These are phyloP conservation scores for Micropoecilia bifurca DNA, from an alignment of 2,797 vertebrate genomes.

Conservation along the genomic window DNA sequence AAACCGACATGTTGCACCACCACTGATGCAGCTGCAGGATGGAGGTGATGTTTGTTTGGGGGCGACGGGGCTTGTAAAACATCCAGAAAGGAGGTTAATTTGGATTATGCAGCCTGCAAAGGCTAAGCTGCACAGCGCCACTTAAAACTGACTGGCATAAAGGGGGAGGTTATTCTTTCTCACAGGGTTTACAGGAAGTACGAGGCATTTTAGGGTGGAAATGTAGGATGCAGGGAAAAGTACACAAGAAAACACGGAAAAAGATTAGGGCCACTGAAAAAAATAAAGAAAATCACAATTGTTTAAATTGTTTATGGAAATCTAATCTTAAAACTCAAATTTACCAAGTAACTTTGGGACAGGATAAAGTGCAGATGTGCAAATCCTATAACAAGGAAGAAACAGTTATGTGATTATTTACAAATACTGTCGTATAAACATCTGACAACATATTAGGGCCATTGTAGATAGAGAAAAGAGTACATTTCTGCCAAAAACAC, in stretches of 20 bases:
- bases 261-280: too few relatives aligned
- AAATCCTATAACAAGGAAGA: too few relatives aligned
- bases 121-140: conserved; percentile 42
- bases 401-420: too few relatives aligned
- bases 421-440: too few relatives aligned
- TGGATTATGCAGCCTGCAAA: conserved; percentile 59
- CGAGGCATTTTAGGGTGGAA: background rate
- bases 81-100: conserved; percentile 53
- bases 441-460: too few relatives aligned
- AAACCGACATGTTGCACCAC: conserved; percentile 15
- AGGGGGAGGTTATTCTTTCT: conserved; percentile 7
- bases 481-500: too few relatives aligned
- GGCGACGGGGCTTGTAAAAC: conserved; percentile 53
- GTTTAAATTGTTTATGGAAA: too few relatives aligned
- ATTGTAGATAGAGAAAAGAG: too few relatives aligned
- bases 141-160: conserved; percentile 37
- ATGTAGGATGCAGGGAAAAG: background rate
- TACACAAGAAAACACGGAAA: background rate
- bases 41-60: conserved; percentile 41
- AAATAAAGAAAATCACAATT: too few relatives aligned
- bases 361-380: too few relatives aligned
- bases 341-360: too few relatives aligned
- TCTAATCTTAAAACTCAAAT: too few relatives aligned
- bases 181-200: conserved; percentile 16
- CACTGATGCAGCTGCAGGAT: conserved; percentile 16